A percentile compares a stretch with the other conserved stretches of the same genome.
These are phyloP conservation scores for Trichopoda pennipes DNA, from an alignment of 2,888 invertebrate species.

Conservation along the genomic window DNA sequence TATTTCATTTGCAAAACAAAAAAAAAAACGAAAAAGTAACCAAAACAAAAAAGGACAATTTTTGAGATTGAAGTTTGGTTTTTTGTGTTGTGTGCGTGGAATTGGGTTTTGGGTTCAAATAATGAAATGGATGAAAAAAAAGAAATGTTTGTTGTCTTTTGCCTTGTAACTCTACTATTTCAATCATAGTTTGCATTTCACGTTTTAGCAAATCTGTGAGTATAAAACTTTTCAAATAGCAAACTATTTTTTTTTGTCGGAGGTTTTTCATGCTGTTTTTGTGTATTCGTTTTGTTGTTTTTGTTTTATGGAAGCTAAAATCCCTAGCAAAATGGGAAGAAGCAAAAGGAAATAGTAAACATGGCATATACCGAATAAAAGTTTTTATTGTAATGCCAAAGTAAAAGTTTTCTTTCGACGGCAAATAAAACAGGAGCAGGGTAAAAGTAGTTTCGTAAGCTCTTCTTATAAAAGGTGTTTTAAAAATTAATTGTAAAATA, in stretches of 20 bases:
- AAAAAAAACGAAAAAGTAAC: slow-evolving; percentile 22
- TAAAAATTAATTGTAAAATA: neutral
- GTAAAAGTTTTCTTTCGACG: slow-evolving; percentile 59
- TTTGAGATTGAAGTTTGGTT: slow-evolving; percentile 9
- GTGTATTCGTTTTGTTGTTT: neutral
- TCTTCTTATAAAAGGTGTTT: neutral
- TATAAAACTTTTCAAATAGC: slow-evolving; percentile 49
- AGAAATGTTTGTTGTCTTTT: neutral
- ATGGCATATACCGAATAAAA: slow-evolving; percentile 26
- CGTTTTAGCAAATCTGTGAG: slow-evolving; percentile 40
- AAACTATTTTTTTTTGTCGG: slow-evolving; percentile 52
- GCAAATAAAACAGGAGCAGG: slow-evolving; percentile 40
- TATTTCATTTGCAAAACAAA: slow-evolving; percentile 39
- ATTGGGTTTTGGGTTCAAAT: neutral
- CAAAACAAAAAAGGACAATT: slow-evolving; percentile 15
- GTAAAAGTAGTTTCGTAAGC: neutral
- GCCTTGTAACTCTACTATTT: neutral
- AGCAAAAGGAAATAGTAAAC: slow-evolving; percentile 42
- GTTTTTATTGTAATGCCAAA: slow-evolving; percentile 44
- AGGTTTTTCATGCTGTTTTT: slow-evolving; percentile 29
- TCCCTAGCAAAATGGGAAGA: slow-evolving; percentile 11
- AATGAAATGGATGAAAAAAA: slow-evolving; percentile 1
- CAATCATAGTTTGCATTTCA: slow-evolving; percentile 27
- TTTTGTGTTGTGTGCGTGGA: neutral
- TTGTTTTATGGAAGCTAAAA: slow-evolving; percentile 39